A percentile compares a stretch with the other conserved stretches of the same genome.
These are phyloP conservation scores for Nycteola revayana DNA, from an alignment of 2,888 invertebrate species.

Conservation along the genomic window DNA sequence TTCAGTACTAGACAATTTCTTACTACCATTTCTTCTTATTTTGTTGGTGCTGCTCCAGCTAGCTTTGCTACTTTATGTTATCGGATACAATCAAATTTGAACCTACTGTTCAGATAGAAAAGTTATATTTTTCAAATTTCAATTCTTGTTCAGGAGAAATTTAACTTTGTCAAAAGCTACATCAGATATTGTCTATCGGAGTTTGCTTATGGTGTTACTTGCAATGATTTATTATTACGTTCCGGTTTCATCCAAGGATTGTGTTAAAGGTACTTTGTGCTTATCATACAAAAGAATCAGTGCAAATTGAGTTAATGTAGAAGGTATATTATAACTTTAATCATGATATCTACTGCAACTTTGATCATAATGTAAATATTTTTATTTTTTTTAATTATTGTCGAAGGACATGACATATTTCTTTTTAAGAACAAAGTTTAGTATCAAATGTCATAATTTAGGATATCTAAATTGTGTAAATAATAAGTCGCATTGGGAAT, in stretches of 20 bases:
- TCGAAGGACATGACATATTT: too few relatives aligned
- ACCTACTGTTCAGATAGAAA: slow-evolving; percentile 26
- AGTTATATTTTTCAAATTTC: slow-evolving; percentile 7
- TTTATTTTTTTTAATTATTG: too few relatives aligned
- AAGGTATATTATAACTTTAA: too few relatives aligned
- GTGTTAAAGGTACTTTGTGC: slow-evolving; percentile 19
- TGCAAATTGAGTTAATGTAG: slow-evolving; percentile 5
- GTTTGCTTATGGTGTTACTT: slow-evolving; percentile 52
- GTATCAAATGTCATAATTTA: too few relatives aligned
- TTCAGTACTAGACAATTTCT: slow-evolving; percentile 46
- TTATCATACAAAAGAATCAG: slow-evolving; percentile 17
- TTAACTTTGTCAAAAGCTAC: slow-evolving; percentile 30
- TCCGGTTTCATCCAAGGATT: slow-evolving; percentile 46
- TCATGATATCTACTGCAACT: too few relatives aligned
- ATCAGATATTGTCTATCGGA: slow-evolving; percentile 61
- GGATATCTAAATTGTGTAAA: too few relatives aligned
- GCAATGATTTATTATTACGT: slow-evolving; percentile 63
- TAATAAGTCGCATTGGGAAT: too few relatives aligned
- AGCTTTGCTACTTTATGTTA: slow-evolving; percentile 17
- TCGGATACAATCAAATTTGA: slow-evolving; percentile 17
- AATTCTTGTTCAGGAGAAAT: slow-evolving; percentile 2
- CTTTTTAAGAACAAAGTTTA: too few relatives aligned
- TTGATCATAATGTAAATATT: too few relatives aligned
- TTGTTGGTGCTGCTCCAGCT: slow-evolving; percentile 41
- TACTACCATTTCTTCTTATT: slow-evolving; percentile 50